Conservation (phyloP, 2,797 vertebrate species). For the Huso huso region DNA sequence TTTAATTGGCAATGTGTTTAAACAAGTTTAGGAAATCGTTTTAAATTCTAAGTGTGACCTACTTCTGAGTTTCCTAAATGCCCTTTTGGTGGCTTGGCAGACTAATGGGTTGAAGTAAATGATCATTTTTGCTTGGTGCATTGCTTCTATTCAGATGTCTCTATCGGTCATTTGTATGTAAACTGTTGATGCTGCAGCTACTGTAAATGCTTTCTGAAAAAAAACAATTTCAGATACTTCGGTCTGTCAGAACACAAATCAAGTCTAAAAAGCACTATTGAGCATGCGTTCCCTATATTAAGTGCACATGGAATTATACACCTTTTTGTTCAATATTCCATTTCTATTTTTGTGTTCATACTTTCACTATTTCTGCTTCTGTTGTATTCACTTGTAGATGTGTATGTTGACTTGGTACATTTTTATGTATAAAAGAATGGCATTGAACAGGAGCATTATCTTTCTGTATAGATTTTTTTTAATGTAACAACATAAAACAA, state of each 20-base stretch:
- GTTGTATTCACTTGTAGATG: conserved; percentile 39
- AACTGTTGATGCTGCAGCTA: conserved; percentile 46
- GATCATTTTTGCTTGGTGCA: background rate
- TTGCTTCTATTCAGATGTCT: conserved; percentile 28
- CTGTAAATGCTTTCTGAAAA: conserved; percentile 42
- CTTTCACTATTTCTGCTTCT: conserved; percentile 29
- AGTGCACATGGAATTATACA: conserved; percentile 4
- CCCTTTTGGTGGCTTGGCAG: too few relatives aligned
- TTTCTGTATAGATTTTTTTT: conserved; percentile 58
- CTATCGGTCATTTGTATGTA: conserved; percentile 37
- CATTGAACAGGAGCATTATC: conserved; percentile 57
- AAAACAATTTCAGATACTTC: conserved; percentile 31
- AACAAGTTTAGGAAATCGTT: too few relatives aligned
- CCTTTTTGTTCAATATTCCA: conserved; percentile 25
- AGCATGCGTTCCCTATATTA: conserved; percentile 18
- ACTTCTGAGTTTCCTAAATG: too few relatives aligned
- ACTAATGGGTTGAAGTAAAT: too few relatives aligned
- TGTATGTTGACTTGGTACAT: conserved; percentile 45
- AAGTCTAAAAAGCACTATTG: conserved; percentile 14
- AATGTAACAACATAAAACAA: conserved; percentile 8
- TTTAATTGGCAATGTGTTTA: too few relatives aligned
- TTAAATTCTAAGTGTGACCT: too few relatives aligned
- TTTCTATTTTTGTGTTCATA: conserved; percentile 33
- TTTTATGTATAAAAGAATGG: conserved; percentile 49
- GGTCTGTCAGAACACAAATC: conserved; percentile 39